Base-by-base conservation (phyloP, 2,888 invertebrate species). In the Conops quadrifasciatus region DNA sequence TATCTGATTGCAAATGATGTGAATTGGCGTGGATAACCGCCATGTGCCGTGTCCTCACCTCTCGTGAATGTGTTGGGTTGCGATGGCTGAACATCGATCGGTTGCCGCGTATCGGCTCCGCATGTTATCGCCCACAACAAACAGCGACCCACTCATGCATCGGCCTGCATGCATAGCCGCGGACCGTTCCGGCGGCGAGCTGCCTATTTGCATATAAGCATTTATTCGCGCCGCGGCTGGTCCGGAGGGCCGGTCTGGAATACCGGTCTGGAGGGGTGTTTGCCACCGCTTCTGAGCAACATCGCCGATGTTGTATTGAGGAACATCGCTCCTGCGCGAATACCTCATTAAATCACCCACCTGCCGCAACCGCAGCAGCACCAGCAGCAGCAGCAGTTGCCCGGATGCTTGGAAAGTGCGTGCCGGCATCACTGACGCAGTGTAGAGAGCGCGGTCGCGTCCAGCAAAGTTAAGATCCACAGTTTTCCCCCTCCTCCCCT, bases 291-390 rank as follows among this genome's bases (percentile, higher is more conserved):
- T 43, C 45, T 43, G 45, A 11, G 9, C 72, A 60, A n/a, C n/a
- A 43, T 60, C 56, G 71, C 66, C 60, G 45, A 53, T 26, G 24
- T 30, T 72, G 51, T 30, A 24, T 64, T 21, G 47, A 19, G 47
- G 9, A 43, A 13, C 45, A 7, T 5, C 45, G 45, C 5, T 67
- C 63, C 47, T 63, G 63, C 64, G 72, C n/a, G 16, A 36, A 43
- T 67, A 47, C 30, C 73, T 74, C 73, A 74, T 77, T 76, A 77
- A 77, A 77, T 77, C 77, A 77, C 77, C 77, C 77, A 77, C 77
- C 77, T 77, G 77, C 77, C 75, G 73, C 73, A 72, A 71, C 70
- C 73, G 71, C 72, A 58, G 70, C 74, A 73, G 65, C 67, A 68
- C 70, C 72, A 73, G 74, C 75, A 75, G 67, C 73, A 71, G 74